Conservation (phyloP, 2,797 vertebrate genomes). For the Rhabdomys pumilio region DNA sequence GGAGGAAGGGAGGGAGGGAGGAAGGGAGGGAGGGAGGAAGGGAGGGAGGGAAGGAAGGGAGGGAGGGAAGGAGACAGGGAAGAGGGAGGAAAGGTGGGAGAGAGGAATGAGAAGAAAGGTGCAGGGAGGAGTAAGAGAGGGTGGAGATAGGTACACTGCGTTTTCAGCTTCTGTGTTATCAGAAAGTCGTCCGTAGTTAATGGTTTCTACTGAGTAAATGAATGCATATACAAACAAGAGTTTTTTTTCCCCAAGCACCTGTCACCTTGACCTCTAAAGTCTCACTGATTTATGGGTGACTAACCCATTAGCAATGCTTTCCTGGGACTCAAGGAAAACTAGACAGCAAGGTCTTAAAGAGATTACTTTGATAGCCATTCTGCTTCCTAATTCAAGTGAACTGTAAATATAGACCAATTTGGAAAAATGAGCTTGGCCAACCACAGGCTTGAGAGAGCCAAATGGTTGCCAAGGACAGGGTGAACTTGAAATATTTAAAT, state of each 20-base stretch:
- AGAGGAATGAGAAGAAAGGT: too few relatives aligned
- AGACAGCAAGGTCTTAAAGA: constrained; percentile 64
- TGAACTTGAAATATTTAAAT: constrained; percentile 76
- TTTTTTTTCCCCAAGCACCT: not conserved
- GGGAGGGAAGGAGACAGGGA: too few relatives aligned
- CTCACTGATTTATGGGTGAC: constrained; percentile 1
- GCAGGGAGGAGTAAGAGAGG: not conserved
- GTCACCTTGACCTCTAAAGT: not conserved
- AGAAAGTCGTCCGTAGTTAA: not conserved
- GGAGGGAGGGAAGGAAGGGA: not conserved
- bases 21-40: too few relatives aligned
- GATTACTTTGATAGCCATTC: constrained; percentile 44
- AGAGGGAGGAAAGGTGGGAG: not conserved
- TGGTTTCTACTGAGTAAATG: not conserved
- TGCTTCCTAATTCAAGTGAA: constrained; percentile 71
- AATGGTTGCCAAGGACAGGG: constrained; percentile 72
- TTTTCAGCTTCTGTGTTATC: not conserved
- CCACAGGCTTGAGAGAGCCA: constrained; percentile 3
- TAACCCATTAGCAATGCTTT: not conserved
- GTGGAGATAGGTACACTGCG: not conserved
- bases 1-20: too few relatives aligned
- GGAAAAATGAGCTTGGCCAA: constrained; percentile 59
- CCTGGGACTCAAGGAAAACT: constrained; percentile 52
- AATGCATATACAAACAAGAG: not conserved
- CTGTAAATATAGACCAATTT: constrained; percentile 65